phyloP scores from a whole-genome alignment of 2,888 invertebrate genomes.

The Mycalesis mineus region DNA sequence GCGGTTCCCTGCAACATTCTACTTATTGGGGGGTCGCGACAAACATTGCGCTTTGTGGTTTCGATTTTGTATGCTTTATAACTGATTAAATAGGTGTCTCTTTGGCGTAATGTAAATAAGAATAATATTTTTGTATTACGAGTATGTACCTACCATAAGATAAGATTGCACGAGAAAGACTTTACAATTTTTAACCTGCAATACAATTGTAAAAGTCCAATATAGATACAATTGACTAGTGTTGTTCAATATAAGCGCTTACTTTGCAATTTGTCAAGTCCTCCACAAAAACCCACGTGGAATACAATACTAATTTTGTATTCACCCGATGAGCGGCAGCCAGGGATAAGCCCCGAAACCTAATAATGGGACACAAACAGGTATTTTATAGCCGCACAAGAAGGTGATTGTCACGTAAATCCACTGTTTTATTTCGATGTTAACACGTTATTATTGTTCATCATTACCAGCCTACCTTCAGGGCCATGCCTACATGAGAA shows the following conservation, averaged over 20 bases:
- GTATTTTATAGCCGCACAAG: background rate
- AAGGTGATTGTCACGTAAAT: background rate
- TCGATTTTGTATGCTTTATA: no score
- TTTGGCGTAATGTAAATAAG: no score
- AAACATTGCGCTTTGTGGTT: no score
- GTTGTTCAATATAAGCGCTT: background rate
- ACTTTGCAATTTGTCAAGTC: slow-evolving; percentile 6
- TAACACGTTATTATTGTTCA: no score
- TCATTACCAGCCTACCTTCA: no score
- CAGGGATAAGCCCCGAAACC: slow-evolving; percentile 7
- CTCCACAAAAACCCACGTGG: background rate
- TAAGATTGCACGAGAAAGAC: no score
- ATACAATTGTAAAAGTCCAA: background rate
- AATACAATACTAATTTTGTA: slow-evolving; percentile 5
- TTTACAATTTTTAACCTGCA: background rate
- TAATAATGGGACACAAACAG: slow-evolving; percentile 4
- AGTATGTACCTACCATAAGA: no score
- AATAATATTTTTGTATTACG: no score
- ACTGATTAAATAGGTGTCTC: no score
- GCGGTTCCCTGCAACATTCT: no score
- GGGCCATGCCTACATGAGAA: no score
- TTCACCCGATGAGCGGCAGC: background rate
- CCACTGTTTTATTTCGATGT: background rate
- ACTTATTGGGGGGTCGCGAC: no score
- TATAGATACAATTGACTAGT: background rate